Base-by-base conservation (phyloP, 2,113 vertebrate species). In the Morone saxatilis region DNA sequence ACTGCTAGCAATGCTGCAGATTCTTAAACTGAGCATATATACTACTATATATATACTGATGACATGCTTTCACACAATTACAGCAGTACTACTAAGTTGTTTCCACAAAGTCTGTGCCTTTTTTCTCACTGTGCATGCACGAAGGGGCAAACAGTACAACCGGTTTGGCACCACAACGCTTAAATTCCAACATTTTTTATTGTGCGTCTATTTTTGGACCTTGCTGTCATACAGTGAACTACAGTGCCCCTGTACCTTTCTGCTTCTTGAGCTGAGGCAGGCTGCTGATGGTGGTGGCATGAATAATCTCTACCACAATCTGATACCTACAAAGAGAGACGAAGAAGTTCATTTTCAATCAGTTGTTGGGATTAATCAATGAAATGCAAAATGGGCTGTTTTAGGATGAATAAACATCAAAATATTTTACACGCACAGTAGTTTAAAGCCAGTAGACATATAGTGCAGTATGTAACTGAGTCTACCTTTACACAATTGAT, bases 271-370 rank as follows among this genome's bases (percentile, higher is more conserved):
- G 93, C 85, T 99, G 98, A 71, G 98, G 98, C 89, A 99, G 95
- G 92, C 95, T 99, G 96, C 97, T 98, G 94, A 99, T 97, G 78
- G 98, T 98, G 45, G 98, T 99, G 82, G 98, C 97, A 78, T 99
- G 98, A 93, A 99, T 97, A 86, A 99, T 99, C 95, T 99, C 98
- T 86, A 99, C 97, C 89, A 99, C 97, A 90, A 99, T 99, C 89
- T 99, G 98, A 96, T 99, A 99, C 96, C 98, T 99, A 77, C 70
- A 94, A 65, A 60, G n/a, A 65, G 45, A 82, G 14, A 83, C 0
- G 25, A 0, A 77, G 20, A 22, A 0, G 7, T 20, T 16, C 7
- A 60, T 71, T 57, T 60, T 47, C 48, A 47, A 50, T 65, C 31
- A 72, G 14, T 65, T 48, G 31, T 47, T 51, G 2, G 7, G 31